Conservation (phyloP, 30 jellyfish, hydroid and myxozoan genomes). For the Pelagia noctiluca region DNA sequence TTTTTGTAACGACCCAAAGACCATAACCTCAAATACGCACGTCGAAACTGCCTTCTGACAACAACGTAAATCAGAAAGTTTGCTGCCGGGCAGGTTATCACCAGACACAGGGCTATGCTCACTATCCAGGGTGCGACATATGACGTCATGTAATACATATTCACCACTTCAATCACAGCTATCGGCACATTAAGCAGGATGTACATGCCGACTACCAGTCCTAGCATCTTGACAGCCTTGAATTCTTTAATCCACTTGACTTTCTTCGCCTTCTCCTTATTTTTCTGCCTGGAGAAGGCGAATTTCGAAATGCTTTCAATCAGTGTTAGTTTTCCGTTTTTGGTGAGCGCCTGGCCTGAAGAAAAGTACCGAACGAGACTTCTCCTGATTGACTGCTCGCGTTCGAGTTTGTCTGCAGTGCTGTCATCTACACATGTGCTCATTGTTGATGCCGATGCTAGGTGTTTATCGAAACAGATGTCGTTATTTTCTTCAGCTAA, state of each 20-base stretch:
- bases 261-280: not conserved
- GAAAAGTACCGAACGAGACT: slow-evolving; percentile 4
- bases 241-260: slow-evolving; percentile 27
- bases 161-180: slow-evolving; percentile 36
- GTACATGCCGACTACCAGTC: slow-evolving; percentile 52
- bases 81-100: slow-evolving; percentile 44
- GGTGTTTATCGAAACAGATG: not conserved
- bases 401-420: no score
- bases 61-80: slow-evolving; percentile 46
- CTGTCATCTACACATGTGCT: not conserved
- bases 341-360: not conserved
- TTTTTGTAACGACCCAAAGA: slow-evolving; percentile 40
- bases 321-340: not conserved
- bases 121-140: slow-evolving; percentile 27
- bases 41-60: slow-evolving; percentile 32
- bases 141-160: not conserved
- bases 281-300: slow-evolving; percentile 1
- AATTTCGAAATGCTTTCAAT: slow-evolving; percentile 27
- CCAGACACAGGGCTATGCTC: slow-evolving; percentile 18
- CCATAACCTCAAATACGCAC: slow-evolving; percentile 51
- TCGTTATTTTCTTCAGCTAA: not conserved
- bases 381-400: not conserved
- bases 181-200: slow-evolving; percentile 45
- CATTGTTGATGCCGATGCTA: not conserved
- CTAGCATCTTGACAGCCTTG: slow-evolving; percentile 62